phyloP scores from a whole-genome alignment of 2,797 vertebrate species.

The Catamblyrhynchus diadema region DNA sequence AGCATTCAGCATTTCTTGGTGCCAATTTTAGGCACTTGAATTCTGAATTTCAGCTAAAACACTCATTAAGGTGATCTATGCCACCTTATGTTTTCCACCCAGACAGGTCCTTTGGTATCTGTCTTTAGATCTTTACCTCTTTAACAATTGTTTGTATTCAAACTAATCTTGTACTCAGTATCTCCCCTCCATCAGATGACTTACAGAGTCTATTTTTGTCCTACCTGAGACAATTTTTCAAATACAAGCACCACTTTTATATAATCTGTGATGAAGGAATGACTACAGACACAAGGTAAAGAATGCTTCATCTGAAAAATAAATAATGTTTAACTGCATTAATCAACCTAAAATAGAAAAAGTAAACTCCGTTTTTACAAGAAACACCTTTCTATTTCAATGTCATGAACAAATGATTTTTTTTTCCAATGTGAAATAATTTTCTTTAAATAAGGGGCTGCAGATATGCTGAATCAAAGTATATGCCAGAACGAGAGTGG shows the following conservation, averaged over 20 bases:
- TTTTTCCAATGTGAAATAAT: background rate
- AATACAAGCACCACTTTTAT: background rate
- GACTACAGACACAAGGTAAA: background rate
- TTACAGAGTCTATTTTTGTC: background rate
- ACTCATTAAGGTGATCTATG: slow-evolving; percentile 28
- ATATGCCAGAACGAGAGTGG: background rate
- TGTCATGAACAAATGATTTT: background rate
- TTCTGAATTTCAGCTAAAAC: slow-evolving; percentile 6
- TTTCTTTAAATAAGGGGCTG: background rate
- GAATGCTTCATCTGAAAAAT: background rate
- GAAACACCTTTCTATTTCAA: background rate
- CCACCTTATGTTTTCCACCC: slow-evolving; percentile 4
- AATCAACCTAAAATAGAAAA: background rate
- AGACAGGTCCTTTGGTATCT: slow-evolving; percentile 16
- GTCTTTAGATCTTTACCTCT: slow-evolving; percentile 25
- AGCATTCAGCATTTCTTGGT: slow-evolving; percentile 3
- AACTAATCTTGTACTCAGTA: background rate
- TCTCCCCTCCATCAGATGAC: background rate
- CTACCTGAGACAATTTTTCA: background rate
- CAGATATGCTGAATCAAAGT: background rate
- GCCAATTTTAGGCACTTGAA: background rate
- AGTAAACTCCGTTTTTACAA: background rate
- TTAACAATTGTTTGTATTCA: background rate
- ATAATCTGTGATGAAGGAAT: background rate
- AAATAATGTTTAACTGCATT: background rate